Evolutionary conservation across 2,797 vertebrate species (phyloP).

Genomic region (Sebastes alutus): DNA sequence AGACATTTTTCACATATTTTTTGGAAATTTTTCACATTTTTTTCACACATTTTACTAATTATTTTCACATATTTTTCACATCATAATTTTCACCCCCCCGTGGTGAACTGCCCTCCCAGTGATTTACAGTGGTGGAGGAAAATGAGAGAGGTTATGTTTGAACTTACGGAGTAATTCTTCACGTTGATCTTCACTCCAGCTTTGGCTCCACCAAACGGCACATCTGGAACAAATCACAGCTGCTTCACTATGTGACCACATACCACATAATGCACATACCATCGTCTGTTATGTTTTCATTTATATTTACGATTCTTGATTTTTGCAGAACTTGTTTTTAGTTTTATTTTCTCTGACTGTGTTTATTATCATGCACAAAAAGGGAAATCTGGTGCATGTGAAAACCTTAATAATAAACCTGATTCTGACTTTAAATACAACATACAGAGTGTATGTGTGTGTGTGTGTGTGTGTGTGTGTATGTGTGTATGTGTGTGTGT

Average conservation of each 20-base stretch:
- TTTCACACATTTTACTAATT: too few species aligned
- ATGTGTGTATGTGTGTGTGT: neutral
- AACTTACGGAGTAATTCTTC: conserved; percentile 91
- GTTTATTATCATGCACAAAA: neutral
- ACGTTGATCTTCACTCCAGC: conserved; percentile 98
- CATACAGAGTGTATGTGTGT: neutral
- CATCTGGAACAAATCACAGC: conserved; percentile 84
- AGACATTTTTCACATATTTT: too few species aligned
- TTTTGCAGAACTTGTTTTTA: neutral
- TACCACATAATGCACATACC: neutral
- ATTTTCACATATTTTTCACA: too few species aligned
- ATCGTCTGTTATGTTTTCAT: neutral
- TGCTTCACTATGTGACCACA: neutral
- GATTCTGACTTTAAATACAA: neutral
- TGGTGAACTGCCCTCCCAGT: neutral
- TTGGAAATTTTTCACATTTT: too few species aligned
- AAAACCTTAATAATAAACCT: neutral
- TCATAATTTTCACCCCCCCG: too few species aligned
- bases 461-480: neutral
- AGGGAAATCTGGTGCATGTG: neutral
- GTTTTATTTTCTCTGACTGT: neutral
- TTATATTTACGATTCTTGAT: neutral
- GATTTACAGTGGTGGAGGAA: neutral
- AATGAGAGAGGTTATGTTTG: neutral
- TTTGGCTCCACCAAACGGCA: conserved; percentile 97